phyloP scores from a whole-genome alignment of 1,140 invertebrate genomes.

The Drosophila punjabiensis region DNA sequence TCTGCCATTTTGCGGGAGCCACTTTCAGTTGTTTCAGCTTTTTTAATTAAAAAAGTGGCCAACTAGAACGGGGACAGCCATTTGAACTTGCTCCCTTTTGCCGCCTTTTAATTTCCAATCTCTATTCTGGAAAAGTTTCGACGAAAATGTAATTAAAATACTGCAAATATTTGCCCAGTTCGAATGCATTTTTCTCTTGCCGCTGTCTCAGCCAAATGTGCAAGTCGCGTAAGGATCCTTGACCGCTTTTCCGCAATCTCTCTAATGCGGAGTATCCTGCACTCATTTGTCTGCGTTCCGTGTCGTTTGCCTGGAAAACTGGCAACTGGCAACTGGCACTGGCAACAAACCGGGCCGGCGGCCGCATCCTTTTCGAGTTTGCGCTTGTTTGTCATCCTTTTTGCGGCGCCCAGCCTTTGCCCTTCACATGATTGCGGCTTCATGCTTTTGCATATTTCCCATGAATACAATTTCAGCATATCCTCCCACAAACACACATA shows the following conservation, averaged over 20 bases:
- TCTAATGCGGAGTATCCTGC: constrained; percentile 27
- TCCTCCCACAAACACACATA: not conserved
- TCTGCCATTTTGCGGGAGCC: constrained; percentile 24
- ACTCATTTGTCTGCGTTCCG: constrained; percentile 48
- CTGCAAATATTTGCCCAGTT: constrained; percentile 50
- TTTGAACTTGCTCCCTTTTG: constrained; percentile 64
- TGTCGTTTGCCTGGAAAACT: constrained; percentile 34
- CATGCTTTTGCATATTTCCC: constrained; percentile 68
- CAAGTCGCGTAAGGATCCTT: constrained; percentile 34
- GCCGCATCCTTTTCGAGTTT: constrained; percentile 60
- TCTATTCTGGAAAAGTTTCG: constrained; percentile 36
- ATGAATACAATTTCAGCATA: constrained; percentile 50
- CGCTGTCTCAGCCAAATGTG: constrained; percentile 26
- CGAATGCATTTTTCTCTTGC: constrained; percentile 25
- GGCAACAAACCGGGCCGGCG: constrained; percentile 21
- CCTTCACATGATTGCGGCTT: constrained; percentile 57
- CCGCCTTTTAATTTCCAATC: constrained; percentile 48
- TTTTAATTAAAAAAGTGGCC: constrained; percentile 79
- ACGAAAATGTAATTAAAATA: constrained; percentile 58
- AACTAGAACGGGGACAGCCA: constrained; percentile 27
- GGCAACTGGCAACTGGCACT: constrained; percentile 8
- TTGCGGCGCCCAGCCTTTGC: constrained; percentile 34
- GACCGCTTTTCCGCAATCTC: constrained; percentile 35
- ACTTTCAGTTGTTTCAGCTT: constrained; percentile 20
- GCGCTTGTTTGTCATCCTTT: constrained; percentile 70